phyloP scores from a whole-genome alignment of 2,888 invertebrate species.

The Acanthosepion lycidas region DNA sequence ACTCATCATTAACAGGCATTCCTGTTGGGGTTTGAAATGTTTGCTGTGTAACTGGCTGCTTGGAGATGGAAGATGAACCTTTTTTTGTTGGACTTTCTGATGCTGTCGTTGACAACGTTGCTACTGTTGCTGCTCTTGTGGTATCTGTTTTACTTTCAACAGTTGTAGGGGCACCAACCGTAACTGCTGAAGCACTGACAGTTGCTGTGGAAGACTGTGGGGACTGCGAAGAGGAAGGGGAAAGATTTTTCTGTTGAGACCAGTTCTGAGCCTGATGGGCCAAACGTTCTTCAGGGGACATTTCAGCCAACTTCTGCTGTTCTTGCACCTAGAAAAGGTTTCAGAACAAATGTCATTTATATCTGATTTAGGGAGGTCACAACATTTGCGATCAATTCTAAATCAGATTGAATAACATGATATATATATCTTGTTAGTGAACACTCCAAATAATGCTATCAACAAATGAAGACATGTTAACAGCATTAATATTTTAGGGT shows the following conservation, averaged over 20 bases:
- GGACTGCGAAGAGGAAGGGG: background rate
- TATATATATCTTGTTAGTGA: too few species aligned
- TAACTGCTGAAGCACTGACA: background rate
- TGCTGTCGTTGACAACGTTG: background rate
- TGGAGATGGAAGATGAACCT: background rate
- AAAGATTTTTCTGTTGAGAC: conserved; percentile 54
- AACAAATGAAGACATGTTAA: too few species aligned
- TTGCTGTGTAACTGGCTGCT: background rate
- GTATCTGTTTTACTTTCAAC: background rate
- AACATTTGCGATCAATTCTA: too few species aligned
- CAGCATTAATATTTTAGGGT: too few species aligned
- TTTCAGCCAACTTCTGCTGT: conserved; percentile 58
- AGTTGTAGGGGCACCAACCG: conserved; percentile 40
- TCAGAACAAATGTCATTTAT: background rate
- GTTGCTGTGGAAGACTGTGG: background rate
- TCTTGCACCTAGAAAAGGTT: conserved; percentile 55
- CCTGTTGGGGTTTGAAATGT: conserved; percentile 36
- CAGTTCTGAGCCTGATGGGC: conserved; percentile 60
- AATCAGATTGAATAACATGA: too few species aligned
- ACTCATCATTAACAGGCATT: conserved; percentile 44
- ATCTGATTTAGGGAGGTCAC: too few species aligned
- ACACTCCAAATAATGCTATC: too few species aligned
- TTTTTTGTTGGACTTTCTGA: background rate
- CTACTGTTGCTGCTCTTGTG: background rate
- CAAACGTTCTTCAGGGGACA: conserved; percentile 58